Percentiles rank a stretch among this genome's conserved stretches.
Conservation (phyloP, 2,797 vertebrate genomes). For the Myripristis jacobus region DNA sequence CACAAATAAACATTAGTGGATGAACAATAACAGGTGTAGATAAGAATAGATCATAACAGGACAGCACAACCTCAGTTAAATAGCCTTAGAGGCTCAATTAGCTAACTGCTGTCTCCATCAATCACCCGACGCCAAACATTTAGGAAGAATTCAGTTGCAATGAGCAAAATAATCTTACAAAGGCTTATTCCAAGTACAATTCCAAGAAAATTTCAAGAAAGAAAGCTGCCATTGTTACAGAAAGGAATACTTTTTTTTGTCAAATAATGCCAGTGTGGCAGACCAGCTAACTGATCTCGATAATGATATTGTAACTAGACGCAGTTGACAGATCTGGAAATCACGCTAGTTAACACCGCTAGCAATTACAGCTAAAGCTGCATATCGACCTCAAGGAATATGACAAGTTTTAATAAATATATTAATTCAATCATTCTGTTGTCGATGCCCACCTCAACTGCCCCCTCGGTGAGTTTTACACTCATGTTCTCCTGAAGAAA, state of each 20-base stretch:
- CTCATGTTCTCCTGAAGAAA: conserved; percentile 47
- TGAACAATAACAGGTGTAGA: not conserved
- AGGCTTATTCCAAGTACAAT: not conserved
- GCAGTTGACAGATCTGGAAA: not conserved
- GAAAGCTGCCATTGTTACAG: not conserved
- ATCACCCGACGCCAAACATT: too few relatives aligned
- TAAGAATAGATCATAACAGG: too few relatives aligned
- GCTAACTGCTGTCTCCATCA: too few relatives aligned
- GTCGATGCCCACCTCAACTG: conserved; percentile 63
- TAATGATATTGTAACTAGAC: too few relatives aligned
- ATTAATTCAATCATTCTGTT: not conserved
- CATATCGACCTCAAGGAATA: not conserved
- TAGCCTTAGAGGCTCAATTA: too few relatives aligned
- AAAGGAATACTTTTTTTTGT: not conserved
- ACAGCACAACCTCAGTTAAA: not conserved
- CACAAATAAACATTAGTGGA: not conserved
- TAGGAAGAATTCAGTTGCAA: too few relatives aligned
- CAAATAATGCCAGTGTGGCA: not conserved
- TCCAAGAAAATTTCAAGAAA: not conserved
- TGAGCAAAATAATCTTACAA: not conserved
- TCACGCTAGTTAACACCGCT: conserved; percentile 37
- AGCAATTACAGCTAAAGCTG: conserved; percentile 22
- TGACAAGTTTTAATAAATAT: too few relatives aligned
- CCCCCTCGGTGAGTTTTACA: conserved; percentile 64
- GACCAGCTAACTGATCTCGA: rapidly evolving